Percentiles rank a stretch among this genome's conserved stretches.
These are phyloP conservation scores for Pedionomus torquatus DNA, from an alignment of 2,113 vertebrate genomes.

Conservation along the genomic window DNA sequence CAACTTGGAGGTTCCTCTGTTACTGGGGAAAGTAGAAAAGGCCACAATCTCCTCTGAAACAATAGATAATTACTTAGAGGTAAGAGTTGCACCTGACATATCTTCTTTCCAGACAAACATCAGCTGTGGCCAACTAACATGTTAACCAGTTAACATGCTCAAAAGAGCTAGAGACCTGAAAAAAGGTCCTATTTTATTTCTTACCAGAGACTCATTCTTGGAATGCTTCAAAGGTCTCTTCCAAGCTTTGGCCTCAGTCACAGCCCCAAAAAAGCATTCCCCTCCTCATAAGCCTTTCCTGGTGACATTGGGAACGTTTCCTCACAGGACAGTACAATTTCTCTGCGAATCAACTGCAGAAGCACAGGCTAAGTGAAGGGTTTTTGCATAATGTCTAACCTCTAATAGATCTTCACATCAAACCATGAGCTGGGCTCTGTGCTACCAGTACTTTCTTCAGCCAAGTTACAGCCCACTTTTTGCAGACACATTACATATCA, in stretches of 20 bases:
- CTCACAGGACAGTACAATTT: not conserved
- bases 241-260: not conserved
- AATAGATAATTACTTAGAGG: not conserved
- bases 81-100: not conserved
- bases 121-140: rapidly evolving
- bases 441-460: not conserved
- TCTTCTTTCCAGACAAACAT: not conserved
- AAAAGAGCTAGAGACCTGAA: not conserved
- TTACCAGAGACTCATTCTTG: not conserved
- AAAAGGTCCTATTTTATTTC: not conserved
- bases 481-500: not conserved
- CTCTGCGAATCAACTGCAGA: not conserved
- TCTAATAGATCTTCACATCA: not conserved
- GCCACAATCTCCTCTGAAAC: not conserved
- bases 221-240: not conserved
- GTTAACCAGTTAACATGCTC: not conserved
- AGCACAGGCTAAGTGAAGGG: rapidly evolving
- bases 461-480: not conserved
- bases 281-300: not conserved
- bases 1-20: not conserved
- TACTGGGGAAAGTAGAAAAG: not conserved
- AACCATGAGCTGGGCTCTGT: not conserved
- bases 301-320: not conserved
- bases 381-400: not conserved
- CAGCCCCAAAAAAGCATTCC: not conserved